Evolutionary conservation across 37 sponge, comb jelly and placozoan genomes (phyloP).

Genomic region (Beroe forskalii): DNA sequence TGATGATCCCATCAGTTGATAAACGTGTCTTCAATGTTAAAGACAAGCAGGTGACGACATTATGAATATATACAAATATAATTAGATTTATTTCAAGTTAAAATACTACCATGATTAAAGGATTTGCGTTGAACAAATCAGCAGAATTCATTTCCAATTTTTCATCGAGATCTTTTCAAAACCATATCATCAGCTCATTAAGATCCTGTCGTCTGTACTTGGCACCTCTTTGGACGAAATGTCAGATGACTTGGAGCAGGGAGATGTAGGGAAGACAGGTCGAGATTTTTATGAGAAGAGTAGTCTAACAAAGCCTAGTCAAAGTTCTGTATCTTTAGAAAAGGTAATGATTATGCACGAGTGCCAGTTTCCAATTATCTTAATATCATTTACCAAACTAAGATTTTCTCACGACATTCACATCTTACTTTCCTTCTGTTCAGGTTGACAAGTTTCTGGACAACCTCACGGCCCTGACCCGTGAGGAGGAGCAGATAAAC

Average conservation of each 20-base stretch:
- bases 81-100: too few species aligned
- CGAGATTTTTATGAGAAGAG: constrained; percentile 78
- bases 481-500: constrained; percentile 82
- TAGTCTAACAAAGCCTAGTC: constrained; percentile 60
- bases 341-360: too few species aligned
- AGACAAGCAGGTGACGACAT: constrained; percentile 90
- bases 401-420: too few species aligned
- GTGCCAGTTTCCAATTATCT: too few species aligned
- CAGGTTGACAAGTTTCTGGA: constrained; percentile 88
- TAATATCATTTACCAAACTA: too few species aligned
- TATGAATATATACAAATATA: too few species aligned
- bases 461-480: constrained; percentile 72
- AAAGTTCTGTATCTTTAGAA: constrained; percentile 73
- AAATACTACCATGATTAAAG: too few species aligned
- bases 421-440: too few species aligned
- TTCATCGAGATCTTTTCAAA: constrained; percentile 7
- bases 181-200: not conserved
- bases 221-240: not conserved
- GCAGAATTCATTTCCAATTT: too few species aligned
- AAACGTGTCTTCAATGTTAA: constrained; percentile 94
- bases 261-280: constrained; percentile 91
- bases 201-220: constrained; percentile 17
- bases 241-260: constrained; percentile 65
- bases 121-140: too few species aligned
- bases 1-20: constrained; percentile 79